phyloP scores from a whole-genome alignment of 1,140 invertebrate genomes.

The Lepidotrigona ventralis region DNA sequence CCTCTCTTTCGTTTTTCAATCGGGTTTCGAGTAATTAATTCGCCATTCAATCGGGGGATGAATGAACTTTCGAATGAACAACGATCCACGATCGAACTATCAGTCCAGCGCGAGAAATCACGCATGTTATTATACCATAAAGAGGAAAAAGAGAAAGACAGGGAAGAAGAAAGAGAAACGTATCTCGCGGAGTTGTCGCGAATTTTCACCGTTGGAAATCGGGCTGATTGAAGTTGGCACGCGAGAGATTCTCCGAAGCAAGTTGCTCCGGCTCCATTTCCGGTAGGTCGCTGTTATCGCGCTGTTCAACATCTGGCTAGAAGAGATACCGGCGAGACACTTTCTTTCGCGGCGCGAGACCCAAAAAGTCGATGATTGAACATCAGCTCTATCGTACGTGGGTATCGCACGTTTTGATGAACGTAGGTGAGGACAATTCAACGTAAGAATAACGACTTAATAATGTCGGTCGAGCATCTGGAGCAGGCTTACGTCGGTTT shows the following conservation, averaged over 20 bases:
- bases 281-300: conserved; percentile 21
- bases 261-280: neutral
- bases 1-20: neutral
- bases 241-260: conserved; percentile 25
- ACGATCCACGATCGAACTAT: neutral
- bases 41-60: neutral
- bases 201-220: conserved; percentile 16
- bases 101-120: conserved; percentile 6
- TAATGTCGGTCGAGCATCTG: conserved; percentile 43
- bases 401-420: conserved; percentile 54
- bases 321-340: neutral
- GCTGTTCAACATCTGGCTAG: neutral
- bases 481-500: conserved; percentile 17
- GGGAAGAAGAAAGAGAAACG: neutral
- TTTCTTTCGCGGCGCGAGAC: conserved; percentile 12
- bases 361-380: conserved; percentile 42
- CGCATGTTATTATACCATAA: neutral
- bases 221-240: conserved; percentile 15
- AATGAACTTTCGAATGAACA: neutral
- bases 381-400: conserved; percentile 12
- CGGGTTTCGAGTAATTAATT: neutral
- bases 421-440: conserved; percentile 53
- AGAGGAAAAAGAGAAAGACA: no score
- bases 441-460: conserved; percentile 31
- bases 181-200: neutral